phyloP scores from a whole-genome alignment of 2,888 invertebrate species.

The Acanthosepion lycidas region DNA sequence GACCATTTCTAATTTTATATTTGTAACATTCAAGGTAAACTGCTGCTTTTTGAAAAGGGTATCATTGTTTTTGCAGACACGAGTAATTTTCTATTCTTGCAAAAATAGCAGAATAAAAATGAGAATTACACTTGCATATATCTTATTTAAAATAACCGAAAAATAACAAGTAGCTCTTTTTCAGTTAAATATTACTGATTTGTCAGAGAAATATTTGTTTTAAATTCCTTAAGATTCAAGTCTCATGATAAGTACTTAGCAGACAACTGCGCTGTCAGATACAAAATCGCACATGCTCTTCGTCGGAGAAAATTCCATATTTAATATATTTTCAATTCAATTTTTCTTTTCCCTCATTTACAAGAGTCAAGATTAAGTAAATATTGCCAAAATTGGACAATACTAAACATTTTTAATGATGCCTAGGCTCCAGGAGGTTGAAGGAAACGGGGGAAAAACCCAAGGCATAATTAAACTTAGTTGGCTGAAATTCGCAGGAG shows the following conservation, averaged over 20 bases:
- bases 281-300: background rate
- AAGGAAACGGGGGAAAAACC: background rate
- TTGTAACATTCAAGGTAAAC: too few relatives aligned
- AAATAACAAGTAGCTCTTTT: background rate
- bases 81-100: background rate
- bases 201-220: too few relatives aligned
- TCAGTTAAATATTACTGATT: background rate
- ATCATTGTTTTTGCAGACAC: too few relatives aligned
- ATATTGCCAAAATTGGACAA: slow-evolving; percentile 4
- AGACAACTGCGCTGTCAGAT: background rate
- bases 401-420: background rate
- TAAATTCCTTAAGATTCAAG: background rate
- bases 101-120: background rate
- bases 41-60: too few relatives aligned
- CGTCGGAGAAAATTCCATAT: background rate
- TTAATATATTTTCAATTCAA: slow-evolving; percentile 17
- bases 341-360: background rate
- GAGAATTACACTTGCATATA: background rate
- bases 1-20: too few relatives aligned
- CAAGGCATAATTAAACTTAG: background rate
- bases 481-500: background rate
- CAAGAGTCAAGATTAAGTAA: background rate
- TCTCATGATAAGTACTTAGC: background rate
- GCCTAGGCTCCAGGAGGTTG: background rate
- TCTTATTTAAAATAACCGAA: background rate